These are phyloP conservation scores for Pardalotus punctatus DNA, from an alignment of 2,113 vertebrate species.

Conservation along the genomic window DNA sequence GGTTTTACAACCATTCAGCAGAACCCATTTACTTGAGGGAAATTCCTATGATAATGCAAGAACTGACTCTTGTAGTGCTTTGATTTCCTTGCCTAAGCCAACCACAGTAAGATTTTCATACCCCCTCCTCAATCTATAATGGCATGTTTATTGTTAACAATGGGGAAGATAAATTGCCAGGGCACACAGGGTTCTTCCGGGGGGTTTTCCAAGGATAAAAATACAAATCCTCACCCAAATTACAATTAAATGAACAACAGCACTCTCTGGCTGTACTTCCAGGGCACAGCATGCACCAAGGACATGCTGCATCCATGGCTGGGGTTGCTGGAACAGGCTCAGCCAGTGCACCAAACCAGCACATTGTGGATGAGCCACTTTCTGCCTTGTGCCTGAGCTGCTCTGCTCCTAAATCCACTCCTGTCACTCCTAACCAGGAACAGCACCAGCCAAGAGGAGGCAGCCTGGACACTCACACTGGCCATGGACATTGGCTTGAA, in stretches of 20 bases:
- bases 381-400: background rate
- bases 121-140: background rate
- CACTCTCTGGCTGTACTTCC: conserved; percentile 54
- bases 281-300: conserved; percentile 22
- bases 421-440: background rate
- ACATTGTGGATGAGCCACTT: background rate
- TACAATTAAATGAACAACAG: conserved; percentile 49
- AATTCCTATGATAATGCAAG: background rate
- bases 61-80: background rate
- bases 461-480: background rate
- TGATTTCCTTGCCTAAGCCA: background rate
- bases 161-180: conserved; percentile 5
- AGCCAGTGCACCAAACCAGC: background rate
- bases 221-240: background rate
- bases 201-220: background rate
- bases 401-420: background rate
- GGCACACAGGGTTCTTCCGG: background rate
- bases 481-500: background rate
- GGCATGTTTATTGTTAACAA: background rate
- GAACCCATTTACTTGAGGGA: background rate
- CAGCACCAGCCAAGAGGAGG: background rate
- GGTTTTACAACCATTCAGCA: background rate
- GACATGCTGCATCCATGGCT: background rate
- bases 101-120: background rate
- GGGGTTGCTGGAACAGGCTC: background rate